phyloP scores from a whole-genome alignment of 2,797 vertebrate species.

The Eulemur albifrons region DNA sequence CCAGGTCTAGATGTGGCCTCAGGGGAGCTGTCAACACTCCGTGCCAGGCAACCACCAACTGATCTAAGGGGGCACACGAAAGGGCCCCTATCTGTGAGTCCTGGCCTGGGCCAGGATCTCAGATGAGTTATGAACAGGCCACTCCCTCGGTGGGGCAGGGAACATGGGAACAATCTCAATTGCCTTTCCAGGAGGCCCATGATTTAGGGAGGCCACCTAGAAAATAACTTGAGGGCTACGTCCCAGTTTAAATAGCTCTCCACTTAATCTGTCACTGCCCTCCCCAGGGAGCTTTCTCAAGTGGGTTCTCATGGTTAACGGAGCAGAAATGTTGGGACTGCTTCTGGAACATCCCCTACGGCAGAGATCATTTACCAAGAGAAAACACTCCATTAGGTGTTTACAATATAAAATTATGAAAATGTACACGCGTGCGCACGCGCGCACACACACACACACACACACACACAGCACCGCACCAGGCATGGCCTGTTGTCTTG shows the following conservation, averaged over 20 bases:
- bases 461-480: neutral
- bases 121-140: neutral
- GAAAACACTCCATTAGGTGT: neutral
- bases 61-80: neutral
- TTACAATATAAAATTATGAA: neutral
- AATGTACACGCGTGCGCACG: neutral
- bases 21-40: neutral
- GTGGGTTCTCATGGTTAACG: neutral
- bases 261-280: neutral
- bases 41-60: neutral
- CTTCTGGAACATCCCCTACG: neutral
- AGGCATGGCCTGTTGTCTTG: neutral
- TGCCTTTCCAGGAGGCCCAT: neutral
- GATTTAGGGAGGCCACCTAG: neutral
- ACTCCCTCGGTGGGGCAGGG: neutral
- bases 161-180: neutral
- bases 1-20: neutral
- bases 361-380: neutral
- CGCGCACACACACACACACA: neutral
- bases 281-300: neutral
- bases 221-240: neutral
- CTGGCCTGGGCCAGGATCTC: neutral
- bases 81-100: neutral
- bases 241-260: neutral
- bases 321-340: neutral